Evolutionary conservation across 2,888 invertebrate genomes (phyloP).

Genomic region (Gortyna flavago): DNA sequence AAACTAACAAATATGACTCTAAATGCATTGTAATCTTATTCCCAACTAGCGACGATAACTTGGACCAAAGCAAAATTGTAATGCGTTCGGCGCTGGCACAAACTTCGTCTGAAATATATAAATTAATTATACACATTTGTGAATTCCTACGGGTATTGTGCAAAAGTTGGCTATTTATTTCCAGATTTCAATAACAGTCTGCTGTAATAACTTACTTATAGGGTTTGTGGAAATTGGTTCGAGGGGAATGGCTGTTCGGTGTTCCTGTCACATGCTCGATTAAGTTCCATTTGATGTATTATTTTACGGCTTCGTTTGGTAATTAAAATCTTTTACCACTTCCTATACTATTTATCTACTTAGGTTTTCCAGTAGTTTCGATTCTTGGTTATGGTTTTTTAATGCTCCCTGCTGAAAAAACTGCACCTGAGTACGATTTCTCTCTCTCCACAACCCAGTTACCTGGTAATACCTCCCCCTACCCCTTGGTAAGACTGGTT

Average conservation of each 20-base stretch:
- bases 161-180: slow-evolving; percentile 57
- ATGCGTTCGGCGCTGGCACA: slow-evolving; percentile 44
- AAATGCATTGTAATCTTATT: neutral
- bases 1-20: neutral
- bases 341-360: neutral
- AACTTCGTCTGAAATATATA: slow-evolving; percentile 58
- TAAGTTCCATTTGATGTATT: slow-evolving; percentile 26
- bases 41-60: slow-evolving; percentile 20
- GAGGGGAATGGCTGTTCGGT: slow-evolving; percentile 35
- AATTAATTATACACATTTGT: slow-evolving; percentile 63
- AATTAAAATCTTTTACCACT: slow-evolving; percentile 1
- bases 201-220: slow-evolving; percentile 40
- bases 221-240: slow-evolving; percentile 36
- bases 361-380: neutral
- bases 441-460: neutral
- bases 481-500: neutral
- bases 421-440: neutral
- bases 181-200: slow-evolving; percentile 53
- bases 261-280: slow-evolving; percentile 35
- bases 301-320: slow-evolving; percentile 11
- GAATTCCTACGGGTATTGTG: slow-evolving; percentile 51
- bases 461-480: neutral
- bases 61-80: slow-evolving; percentile 56
- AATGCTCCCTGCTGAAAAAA: neutral
- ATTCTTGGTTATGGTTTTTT: neutral